Evolutionary conservation across 2,113 vertebrate genomes (phyloP), one percentile per base, ranked within the genome.

Genomic region (Cheirogaleus medius): DNA sequence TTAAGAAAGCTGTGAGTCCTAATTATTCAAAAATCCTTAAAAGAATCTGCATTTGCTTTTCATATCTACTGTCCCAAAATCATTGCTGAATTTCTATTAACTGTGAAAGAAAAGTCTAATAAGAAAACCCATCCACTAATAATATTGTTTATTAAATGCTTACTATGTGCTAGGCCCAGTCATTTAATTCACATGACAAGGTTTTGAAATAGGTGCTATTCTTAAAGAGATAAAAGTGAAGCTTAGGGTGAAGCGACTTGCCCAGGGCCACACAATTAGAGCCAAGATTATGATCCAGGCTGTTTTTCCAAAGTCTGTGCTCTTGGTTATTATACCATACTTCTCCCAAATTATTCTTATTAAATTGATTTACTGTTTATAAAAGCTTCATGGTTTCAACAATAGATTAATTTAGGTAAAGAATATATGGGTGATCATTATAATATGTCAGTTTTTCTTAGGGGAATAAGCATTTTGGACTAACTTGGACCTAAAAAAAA

Each of bases 1-100:
- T 84, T 47, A 66, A 80, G n/a, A 83, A 56, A 66, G 29, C 21
- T 49, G 0, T 9, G 42, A 56, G 18, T 58, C 32, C 27, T 76
- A 8, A 60, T 54, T 80, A 71, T 78, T 85, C 29, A 89, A 37
- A 87, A 90, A 66, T 56, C 29, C 34, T 42, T 56, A 81, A 56
- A 90, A 77, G 56, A 44, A 60, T 89, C 27, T 74, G 68, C 78
- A 8, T 81, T 82, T 89, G n/a, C 58, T 91, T 91, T 94, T 86
- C 18, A 56, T 47, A 68, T 73, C 42, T 64, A 3, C n/a, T 20
- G 37, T 52, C 54, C 58, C 25, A 21, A 81, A 34, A 25, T 64
- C 37, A 58, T 78, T 96, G 44, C 52, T 60, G 8, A 20, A 39
- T 93, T 81, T 91, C n/a, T 85, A 0, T 88, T 73, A n/a, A n/a